Conservation (phyloP, 2,888 invertebrate species). For the Himalopsyche kuldschensis region DNA sequence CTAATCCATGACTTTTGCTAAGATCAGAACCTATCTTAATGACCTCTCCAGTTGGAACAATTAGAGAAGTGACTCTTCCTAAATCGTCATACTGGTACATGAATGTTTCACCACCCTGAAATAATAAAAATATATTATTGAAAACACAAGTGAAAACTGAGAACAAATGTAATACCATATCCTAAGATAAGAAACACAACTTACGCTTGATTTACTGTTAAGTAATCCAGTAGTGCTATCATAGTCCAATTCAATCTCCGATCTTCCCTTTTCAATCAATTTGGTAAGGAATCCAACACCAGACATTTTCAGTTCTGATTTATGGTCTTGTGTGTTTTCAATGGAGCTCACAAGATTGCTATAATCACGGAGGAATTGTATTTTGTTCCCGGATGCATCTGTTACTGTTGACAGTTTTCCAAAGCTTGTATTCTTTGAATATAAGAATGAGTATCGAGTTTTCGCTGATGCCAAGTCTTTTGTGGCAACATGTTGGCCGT, state of each 20-base stretch:
- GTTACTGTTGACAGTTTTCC: conserved; percentile 92
- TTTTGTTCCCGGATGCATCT: conserved; percentile 90
- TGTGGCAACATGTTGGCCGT: conserved; percentile 95
- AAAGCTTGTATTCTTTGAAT: conserved; percentile 95
- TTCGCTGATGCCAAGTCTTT: conserved; percentile 94
- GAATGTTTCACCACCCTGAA: conserved; percentile 80
- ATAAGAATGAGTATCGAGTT: conserved; percentile 91
- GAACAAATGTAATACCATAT: conserved; percentile 8
- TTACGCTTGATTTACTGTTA: conserved; percentile 78
- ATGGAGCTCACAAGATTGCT: conserved; percentile 91
- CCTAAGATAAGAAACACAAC: conserved; percentile 42
- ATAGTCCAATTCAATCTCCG: conserved; percentile 88
- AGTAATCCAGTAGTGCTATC: conserved; percentile 86
- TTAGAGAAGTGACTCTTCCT: conserved; percentile 82
- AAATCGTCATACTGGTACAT: conserved; percentile 90
- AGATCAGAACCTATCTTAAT: conserved; percentile 78
- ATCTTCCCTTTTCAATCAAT: conserved; percentile 84
- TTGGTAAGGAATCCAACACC: conserved; percentile 89
- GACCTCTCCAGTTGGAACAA: conserved; percentile 89
- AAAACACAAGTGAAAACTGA: neutral
- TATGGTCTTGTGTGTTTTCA: conserved; percentile 92
- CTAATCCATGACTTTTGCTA: conserved; percentile 74
- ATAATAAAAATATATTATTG: conserved; percentile 34
- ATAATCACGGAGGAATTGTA: conserved; percentile 89
- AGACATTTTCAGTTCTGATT: conserved; percentile 88